phyloP scores from a whole-genome alignment of 2,797 vertebrate genomes.

The Pseudochaenichthys georgianus region DNA sequence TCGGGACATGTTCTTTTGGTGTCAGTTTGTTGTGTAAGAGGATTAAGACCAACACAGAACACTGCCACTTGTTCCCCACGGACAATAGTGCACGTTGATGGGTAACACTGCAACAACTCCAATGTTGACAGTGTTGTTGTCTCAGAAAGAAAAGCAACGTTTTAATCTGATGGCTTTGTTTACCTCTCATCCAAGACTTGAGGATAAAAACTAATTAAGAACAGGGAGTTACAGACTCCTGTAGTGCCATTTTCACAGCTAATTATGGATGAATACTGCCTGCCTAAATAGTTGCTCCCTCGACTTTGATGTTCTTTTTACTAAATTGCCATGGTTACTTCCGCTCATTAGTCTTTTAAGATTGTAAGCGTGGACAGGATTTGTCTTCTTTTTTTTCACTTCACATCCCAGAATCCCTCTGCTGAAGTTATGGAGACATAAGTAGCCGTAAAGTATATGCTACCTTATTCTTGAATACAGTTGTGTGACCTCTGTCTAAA shows the following conservation, averaged over 20 bases:
- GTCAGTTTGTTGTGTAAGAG: too few species aligned
- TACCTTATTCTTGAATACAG: slow-evolving; percentile 39
- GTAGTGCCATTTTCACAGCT: slow-evolving; percentile 84
- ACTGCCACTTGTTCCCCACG: slow-evolving; percentile 37
- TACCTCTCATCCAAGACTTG: slow-evolving; percentile 80
- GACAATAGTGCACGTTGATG: slow-evolving; percentile 52
- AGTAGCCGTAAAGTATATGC: slow-evolving; percentile 11
- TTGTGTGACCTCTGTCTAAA: slow-evolving; percentile 47
- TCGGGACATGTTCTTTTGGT: too few species aligned
- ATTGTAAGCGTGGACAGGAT: slow-evolving; percentile 78
- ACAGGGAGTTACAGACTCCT: slow-evolving; percentile 79
- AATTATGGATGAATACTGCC: slow-evolving; percentile 86
- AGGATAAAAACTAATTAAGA: slow-evolving; percentile 84
- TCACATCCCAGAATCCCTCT: slow-evolving; percentile 37
- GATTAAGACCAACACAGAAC: slow-evolving; percentile 33
- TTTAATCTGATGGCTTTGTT: slow-evolving; percentile 83
- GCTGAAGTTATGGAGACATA: slow-evolving; percentile 7
- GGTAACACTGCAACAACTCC: slow-evolving; percentile 40
- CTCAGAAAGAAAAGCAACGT: slow-evolving; percentile 58
- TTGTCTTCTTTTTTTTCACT: slow-evolving; percentile 41
- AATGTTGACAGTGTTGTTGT: slow-evolving; percentile 61
- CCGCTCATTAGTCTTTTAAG: slow-evolving; percentile 84
- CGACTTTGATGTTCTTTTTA: slow-evolving; percentile 82
- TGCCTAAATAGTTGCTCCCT: slow-evolving; percentile 82
- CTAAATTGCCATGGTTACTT: slow-evolving; percentile 84